Base-by-base conservation (phyloP, 2,888 invertebrate species). In the Lacanobia oleracea region DNA sequence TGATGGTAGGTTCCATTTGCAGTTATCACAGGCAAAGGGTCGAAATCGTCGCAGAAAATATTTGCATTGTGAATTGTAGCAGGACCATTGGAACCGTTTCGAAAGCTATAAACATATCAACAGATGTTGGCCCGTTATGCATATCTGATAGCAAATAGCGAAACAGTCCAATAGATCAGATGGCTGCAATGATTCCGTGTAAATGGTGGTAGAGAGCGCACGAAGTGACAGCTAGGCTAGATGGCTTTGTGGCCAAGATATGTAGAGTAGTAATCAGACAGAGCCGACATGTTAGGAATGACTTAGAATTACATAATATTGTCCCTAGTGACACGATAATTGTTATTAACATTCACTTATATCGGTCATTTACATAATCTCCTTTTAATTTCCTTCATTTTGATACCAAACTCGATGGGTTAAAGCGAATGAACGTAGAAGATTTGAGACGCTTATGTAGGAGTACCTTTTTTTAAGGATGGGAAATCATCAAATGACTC, bases 101-200 rank as follows among this genome's bases (percentile, higher is more conserved):
- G 18, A 65, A 53, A 18, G 27, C 51, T 61, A 79, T 62, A 73
- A 66, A 72, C 65, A 69, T 65, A 51, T 67, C 77, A 67, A 70
- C 67, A 70, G 63, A 71, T 75, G 67, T 62, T 50, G 45, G 43
- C 23, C 23, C 81, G 77, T 65, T 69, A 74, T 64, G 72, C 81
- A 65, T 74, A 81, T 83, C 84, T 62, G 81, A 81, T 79, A 79
- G 54, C 62, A 70, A 74, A 80, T 64, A 79, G 67, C 43, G 43
- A 7, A 79, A 75, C 81, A 66, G 75, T 53, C 79, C 61, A 33
- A 75, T 80, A 68, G 59, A 80, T 83, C 65, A 80, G 81, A 81
- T 75, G 50, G 64, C 40, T 60, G 27, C 16, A 45, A 67, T 59
- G 67, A 67, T 75, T 68, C 40, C 21, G 56, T 33, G 65, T 78